Base-by-base conservation (phyloP, 1,140 invertebrate genomes). In the Gryon sp. region DNA sequence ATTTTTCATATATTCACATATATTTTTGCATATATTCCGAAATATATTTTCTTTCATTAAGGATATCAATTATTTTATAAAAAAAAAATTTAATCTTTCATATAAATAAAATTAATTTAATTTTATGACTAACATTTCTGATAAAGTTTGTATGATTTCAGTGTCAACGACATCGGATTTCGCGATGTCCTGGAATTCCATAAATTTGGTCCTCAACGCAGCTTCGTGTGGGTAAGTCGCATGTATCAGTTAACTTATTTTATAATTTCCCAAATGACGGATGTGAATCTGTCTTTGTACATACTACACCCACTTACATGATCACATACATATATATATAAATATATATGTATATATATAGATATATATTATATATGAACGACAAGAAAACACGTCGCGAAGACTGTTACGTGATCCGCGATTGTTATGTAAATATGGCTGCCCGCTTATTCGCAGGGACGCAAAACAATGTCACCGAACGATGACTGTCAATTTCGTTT, bases 351-450 rank as follows among this genome's bases (percentile, higher is more conserved):
- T n/a, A n/a, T n/a, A n/a, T n/a, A n/a, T n/a, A n/a, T n/a, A n/a
- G n/a, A n/a, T n/a, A n/a, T n/a, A n/a, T n/a, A n/a, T n/a, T n/a
- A n/a, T n/a, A n/a, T n/a, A n/a, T 78, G 68, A 62, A 63, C 38
- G 48, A 48, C 43, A 59, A 66, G 78, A 75, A 77, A 79, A 79
- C 68, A 52, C 81, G 77, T 80, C 81, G 82, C 83, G 65, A 82
- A 85, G 79, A 82, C 80, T 75, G 82, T 87, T 87, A 86, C 85
- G 86, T 86, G 83, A 87, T 86, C 77, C 63, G 69, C 82, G 82
- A 87, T 86, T 87, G 84, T 87, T 87, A 87, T 87, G 86, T 86
- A 87, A 87, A 87, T 87, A 84, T 80, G 70, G 78, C 69, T 80
- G 75, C 62, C 66, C 74, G 83, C 73, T 83, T 84, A 82, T 81